These are phyloP conservation scores for Sciaenops ocellatus DNA, from an alignment of 2,797 vertebrate genomes.

Conservation along the genomic window DNA sequence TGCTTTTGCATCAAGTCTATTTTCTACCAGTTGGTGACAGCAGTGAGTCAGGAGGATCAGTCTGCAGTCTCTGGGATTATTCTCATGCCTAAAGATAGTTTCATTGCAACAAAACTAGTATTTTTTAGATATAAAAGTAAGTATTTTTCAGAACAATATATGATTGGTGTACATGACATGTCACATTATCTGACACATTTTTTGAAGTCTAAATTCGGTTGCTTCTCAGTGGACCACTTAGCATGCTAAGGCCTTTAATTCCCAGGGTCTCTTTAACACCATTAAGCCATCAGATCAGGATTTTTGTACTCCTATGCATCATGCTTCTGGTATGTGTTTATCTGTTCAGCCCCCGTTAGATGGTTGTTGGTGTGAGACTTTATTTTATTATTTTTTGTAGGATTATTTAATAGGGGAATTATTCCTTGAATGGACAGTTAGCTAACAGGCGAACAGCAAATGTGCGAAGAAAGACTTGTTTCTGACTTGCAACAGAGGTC, in stretches of 20 bases:
- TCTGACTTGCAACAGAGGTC: no score
- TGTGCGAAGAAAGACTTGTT: no score
- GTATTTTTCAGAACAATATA: neutral
- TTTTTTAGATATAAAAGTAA: no score
- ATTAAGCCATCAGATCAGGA: constrained; percentile 38
- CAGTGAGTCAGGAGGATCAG: constrained; percentile 43
- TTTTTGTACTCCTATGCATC: constrained; percentile 13
- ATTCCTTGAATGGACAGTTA: no score
- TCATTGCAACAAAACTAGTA: neutral
- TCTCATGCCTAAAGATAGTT: neutral
- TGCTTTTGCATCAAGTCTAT: neutral
- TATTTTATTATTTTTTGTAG: no score
- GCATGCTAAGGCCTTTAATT: constrained; percentile 8
- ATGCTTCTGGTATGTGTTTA: neutral
- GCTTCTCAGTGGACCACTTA: neutral
- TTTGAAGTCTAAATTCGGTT: constrained; percentile 1
- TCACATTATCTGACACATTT: neutral
- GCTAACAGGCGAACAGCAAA: no score
- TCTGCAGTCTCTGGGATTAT: neutral
- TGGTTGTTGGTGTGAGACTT: no score
- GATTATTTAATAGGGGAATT: no score
- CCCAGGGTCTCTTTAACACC: constrained; percentile 28
- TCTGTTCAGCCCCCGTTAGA: neutral
- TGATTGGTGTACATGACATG: neutral
- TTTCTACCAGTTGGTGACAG: constrained; percentile 49